These are phyloP conservation scores for Tringa solitaria DNA, from an alignment of 2,113 vertebrate species.

Conservation along the genomic window DNA sequence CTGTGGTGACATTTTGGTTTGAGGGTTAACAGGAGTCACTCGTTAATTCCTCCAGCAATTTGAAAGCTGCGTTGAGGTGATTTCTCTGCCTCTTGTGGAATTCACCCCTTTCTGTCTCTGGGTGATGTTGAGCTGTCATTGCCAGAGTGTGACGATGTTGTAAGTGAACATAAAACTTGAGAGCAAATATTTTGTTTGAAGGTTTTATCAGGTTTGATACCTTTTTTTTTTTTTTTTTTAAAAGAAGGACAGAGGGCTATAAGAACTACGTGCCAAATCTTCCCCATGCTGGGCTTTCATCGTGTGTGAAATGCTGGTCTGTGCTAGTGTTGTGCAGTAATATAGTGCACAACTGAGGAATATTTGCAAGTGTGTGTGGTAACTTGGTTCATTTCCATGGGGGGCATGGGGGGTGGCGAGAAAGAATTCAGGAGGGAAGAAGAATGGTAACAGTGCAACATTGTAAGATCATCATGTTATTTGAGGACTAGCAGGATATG, in stretches of 20 bases:
- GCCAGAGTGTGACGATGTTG: fast-evolving
- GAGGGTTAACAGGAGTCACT: background rate
- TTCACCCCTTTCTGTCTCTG: background rate
- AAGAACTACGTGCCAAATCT: background rate
- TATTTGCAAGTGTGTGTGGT: background rate
- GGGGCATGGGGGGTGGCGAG: too few species aligned
- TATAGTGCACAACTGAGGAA: background rate
- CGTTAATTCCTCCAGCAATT: background rate
- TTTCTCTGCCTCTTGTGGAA: background rate
- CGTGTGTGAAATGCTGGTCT: background rate
- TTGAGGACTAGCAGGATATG: background rate
- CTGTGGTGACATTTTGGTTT: background rate
- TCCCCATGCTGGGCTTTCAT: background rate
- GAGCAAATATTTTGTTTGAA: background rate
- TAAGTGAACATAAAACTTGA: background rate
- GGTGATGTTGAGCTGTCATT: background rate
- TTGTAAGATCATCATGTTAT: fast-evolving
- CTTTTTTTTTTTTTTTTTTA: background rate
- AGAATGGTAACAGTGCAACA: background rate
- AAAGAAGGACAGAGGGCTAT: background rate
- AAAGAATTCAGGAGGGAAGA: background rate
- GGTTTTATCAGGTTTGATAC: background rate
- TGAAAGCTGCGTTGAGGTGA: background rate
- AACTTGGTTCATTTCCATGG: background rate
- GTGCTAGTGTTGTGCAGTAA: background rate